Evolutionary conservation across 1,140 invertebrate species (phyloP).

Genomic region (Campodea augens): DNA sequence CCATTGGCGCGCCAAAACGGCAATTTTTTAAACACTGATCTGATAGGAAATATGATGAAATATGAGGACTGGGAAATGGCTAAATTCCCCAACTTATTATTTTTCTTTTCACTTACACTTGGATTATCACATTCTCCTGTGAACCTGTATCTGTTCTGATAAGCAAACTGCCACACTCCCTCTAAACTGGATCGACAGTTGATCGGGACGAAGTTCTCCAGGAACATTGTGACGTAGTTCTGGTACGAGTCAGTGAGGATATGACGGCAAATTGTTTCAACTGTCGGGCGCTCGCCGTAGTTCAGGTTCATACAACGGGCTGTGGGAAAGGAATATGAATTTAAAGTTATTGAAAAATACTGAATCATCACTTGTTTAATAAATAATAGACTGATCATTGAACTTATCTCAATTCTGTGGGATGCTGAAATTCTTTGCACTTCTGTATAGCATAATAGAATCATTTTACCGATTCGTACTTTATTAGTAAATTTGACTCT

Average conservation of each 20-base stretch:
- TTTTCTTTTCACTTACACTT: too few species aligned
- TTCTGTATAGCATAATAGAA: too few species aligned
- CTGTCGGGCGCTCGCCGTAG: conserved; percentile 37
- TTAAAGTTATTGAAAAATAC: conserved; percentile 10
- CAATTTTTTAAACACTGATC: too few species aligned
- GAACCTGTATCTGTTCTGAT: conserved; percentile 72
- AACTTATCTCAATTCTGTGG: too few species aligned
- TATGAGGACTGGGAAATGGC: too few species aligned
- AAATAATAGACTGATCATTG: too few species aligned
- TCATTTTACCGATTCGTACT: too few species aligned
- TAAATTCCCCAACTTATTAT: too few species aligned
- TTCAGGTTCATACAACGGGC: conserved; percentile 51
- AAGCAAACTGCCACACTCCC: conserved; percentile 88
- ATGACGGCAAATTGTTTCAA: conserved; percentile 52
- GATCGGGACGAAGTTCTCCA: conserved; percentile 72
- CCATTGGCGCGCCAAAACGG: too few species aligned
- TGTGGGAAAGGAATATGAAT: conserved; percentile 22
- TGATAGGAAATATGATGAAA: too few species aligned
- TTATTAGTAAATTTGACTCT: too few species aligned
- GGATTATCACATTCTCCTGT: conserved; percentile 74
- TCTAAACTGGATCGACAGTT: conserved; percentile 83
- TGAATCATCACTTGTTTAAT: conserved; percentile 10
- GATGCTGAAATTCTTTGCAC: too few species aligned
- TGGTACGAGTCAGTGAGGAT: conserved; percentile 57
- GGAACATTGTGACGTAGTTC: conserved; percentile 66